Evolutionary conservation across 2,113 vertebrate species (phyloP).

Genomic region (Phalacrocorax brasilianus): DNA sequence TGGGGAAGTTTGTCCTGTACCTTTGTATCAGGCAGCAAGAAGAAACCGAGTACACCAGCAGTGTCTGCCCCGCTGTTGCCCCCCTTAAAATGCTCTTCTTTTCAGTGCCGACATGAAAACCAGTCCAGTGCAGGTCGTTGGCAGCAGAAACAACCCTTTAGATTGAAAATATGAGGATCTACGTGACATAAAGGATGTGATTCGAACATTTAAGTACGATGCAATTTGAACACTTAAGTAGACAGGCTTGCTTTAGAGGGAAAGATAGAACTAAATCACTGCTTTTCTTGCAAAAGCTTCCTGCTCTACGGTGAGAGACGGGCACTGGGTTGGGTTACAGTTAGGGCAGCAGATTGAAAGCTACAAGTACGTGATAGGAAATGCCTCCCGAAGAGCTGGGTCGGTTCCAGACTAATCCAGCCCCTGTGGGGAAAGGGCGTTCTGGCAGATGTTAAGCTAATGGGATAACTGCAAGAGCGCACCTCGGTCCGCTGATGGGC

Average conservation of each 20-base stretch:
- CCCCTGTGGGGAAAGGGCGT: constrained; percentile 32
- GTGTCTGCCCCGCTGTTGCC: neutral
- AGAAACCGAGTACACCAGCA: neutral
- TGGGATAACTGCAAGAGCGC: neutral
- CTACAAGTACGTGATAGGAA: neutral
- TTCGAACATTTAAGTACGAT: neutral
- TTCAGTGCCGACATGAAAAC: neutral
- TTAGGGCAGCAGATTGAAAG: constrained; percentile 18
- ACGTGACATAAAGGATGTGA: accelerated
- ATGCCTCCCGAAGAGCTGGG: neutral
- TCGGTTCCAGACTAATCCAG: constrained; percentile 38
- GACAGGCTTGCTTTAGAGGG: neutral
- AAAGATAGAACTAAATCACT: neutral
- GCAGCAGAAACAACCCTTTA: neutral
- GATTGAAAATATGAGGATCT: neutral
- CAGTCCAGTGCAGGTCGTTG: accelerated
- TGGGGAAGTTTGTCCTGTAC: neutral
- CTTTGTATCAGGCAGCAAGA: neutral
- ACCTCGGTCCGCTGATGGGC: neutral
- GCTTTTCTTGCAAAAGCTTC: neutral
- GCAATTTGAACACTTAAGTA: neutral
- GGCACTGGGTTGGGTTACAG: neutral
- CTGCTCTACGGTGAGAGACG: neutral
- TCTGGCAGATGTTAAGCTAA: constrained; percentile 2
- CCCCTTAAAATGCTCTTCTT: neutral